phyloP scores from a whole-genome alignment of 2,113 vertebrate genomes.

The Irena cyanogastra region DNA sequence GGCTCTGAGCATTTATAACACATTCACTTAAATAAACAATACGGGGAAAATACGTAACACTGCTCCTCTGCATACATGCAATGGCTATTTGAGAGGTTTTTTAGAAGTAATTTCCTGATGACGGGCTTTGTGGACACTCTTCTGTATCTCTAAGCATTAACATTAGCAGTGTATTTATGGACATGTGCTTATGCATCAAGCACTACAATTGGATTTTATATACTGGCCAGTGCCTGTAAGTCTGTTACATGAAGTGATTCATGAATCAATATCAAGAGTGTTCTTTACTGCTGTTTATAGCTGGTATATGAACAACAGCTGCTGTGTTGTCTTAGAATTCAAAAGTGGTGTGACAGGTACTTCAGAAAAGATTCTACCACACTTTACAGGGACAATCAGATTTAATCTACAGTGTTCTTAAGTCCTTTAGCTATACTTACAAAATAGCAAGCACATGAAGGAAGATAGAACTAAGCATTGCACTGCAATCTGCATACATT shows the following conservation, averaged over 20 bases:
- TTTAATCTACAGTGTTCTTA: background rate
- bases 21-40: background rate
- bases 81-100: background rate
- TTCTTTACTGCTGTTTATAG: background rate
- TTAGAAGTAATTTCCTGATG: background rate
- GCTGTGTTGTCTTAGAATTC: background rate
- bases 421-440: background rate
- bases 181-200: background rate
- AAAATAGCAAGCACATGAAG: background rate
- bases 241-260: background rate
- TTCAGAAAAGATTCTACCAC: background rate
- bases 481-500: background rate
- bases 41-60: background rate
- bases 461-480: background rate
- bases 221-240: background rate
- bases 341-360: background rate
- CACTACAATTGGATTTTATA: background rate
- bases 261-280: background rate
- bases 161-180: background rate
- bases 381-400: background rate
- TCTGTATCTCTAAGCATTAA: background rate
- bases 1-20: too few relatives aligned
- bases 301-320: background rate
- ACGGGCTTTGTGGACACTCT: background rate
- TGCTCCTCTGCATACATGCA: background rate